Percentiles rank a stretch among this genome's conserved stretches.
Conservation (phyloP, 2,888 invertebrate genomes). For the Myathropa florea region DNA sequence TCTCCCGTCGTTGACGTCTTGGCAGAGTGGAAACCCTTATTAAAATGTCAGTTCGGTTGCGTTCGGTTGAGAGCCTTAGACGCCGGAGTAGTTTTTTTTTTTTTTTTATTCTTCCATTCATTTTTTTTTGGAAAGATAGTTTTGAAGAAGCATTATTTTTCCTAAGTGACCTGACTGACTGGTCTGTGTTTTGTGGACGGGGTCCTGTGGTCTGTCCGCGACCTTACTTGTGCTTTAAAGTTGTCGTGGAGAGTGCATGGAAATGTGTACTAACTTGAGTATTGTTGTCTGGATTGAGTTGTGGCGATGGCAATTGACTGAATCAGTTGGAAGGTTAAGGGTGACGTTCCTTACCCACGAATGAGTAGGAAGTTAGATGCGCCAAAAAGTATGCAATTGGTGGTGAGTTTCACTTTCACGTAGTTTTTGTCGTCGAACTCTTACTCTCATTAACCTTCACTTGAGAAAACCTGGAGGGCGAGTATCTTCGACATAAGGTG, state of each 20-base stretch:
- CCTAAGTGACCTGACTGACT: background rate
- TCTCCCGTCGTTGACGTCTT: slow-evolving; percentile 44
- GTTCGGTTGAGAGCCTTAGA: slow-evolving; percentile 4
- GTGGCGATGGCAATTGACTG: background rate
- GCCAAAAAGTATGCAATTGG: too few relatives aligned
- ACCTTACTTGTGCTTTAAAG: background rate
- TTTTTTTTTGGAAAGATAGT: background rate
- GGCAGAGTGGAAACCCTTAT: slow-evolving; percentile 60
- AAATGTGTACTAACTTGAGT: background rate
- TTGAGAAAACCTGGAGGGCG: too few relatives aligned
- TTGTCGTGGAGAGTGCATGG: background rate
- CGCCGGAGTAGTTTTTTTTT: too few relatives aligned
- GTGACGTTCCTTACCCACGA: too few relatives aligned
- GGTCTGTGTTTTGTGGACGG: background rate
- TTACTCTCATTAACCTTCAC: too few relatives aligned
- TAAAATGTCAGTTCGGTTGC: slow-evolving; percentile 61
- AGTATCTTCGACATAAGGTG: too few relatives aligned
- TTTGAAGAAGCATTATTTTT: background rate
- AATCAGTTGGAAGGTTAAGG: too few relatives aligned
- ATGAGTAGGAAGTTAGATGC: too few relatives aligned
- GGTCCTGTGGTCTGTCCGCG: background rate
- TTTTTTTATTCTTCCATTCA: too few relatives aligned
- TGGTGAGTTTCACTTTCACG: too few relatives aligned
- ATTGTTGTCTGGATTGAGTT: background rate
- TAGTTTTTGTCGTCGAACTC: too few relatives aligned